These are phyloP conservation scores for Osmerus mordax DNA, from an alignment of 2,113 vertebrate species.

Conservation along the genomic window DNA sequence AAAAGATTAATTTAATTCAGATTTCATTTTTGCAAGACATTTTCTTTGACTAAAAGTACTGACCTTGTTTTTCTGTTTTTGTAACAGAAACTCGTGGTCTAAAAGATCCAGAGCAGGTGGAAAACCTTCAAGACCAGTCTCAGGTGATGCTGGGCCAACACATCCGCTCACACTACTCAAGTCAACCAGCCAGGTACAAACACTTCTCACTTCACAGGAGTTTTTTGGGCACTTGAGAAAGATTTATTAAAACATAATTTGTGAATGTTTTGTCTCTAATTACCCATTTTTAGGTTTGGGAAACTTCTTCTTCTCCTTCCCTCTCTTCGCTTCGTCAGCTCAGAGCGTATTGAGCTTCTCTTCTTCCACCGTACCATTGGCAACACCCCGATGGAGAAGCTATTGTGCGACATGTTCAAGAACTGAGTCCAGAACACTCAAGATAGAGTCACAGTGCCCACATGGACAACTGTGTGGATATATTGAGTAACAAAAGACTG, in stretches of 20 bases:
- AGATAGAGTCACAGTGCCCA: not conserved
- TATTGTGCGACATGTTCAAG: constrained; percentile 95
- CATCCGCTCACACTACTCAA: constrained; percentile 85
- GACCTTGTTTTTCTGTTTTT: constrained; percentile 1
- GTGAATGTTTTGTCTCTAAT: not conserved
- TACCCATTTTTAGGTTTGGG: constrained; percentile 73
- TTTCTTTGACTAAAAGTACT: not conserved
- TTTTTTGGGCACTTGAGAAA: not conserved
- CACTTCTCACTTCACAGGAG: not conserved
- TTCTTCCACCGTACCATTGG: constrained; percentile 93
- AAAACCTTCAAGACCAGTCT: constrained; percentile 96
- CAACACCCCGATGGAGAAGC: constrained; percentile 92
- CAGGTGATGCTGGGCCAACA: constrained; percentile 97
- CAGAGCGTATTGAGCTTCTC: constrained; percentile 89
- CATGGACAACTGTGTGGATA: not conserved
- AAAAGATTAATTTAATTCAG: too few relatives aligned
- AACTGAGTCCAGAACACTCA: constrained; percentile 60
- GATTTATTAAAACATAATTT: not conserved
- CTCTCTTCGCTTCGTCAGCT: constrained; percentile 85
- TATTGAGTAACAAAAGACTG: not conserved
- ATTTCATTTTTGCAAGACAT: not conserved
- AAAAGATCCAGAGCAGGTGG: constrained; percentile 95
- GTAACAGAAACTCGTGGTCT: constrained; percentile 86
- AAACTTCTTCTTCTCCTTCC: constrained; percentile 92
- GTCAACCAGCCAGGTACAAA: constrained; percentile 88